Evolutionary conservation across 2,797 vertebrate species (phyloP).

Genomic region (Myripristis jacobus): DNA sequence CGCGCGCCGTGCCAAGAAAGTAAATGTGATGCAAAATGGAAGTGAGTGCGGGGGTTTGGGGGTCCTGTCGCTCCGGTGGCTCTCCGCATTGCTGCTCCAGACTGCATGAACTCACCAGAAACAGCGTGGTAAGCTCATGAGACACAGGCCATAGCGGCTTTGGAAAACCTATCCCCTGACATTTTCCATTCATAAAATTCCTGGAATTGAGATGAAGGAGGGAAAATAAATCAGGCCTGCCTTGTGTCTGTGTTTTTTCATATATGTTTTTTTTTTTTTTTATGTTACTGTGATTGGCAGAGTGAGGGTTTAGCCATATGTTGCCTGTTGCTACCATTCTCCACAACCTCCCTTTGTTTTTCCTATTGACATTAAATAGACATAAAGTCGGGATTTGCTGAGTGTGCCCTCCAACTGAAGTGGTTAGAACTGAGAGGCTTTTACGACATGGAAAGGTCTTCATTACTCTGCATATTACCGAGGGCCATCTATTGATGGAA

Average conservation of each 20-base stretch:
- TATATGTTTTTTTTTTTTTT: slow-evolving; percentile 46
- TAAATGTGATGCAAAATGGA: slow-evolving; percentile 20
- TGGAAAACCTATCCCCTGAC: slow-evolving; percentile 77
- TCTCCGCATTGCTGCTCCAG: slow-evolving; percentile 44
- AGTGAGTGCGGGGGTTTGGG: slow-evolving; percentile 31
- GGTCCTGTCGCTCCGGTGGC: slow-evolving; percentile 30
- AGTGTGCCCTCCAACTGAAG: slow-evolving; percentile 63
- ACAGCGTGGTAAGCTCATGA: slow-evolving; percentile 71
- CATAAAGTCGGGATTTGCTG: slow-evolving; percentile 64
- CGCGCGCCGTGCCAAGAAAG: slow-evolving; percentile 23
- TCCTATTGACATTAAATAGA: slow-evolving; percentile 68
- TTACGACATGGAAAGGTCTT: slow-evolving; percentile 74
- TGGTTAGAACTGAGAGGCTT: slow-evolving; percentile 67
- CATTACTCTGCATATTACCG: slow-evolving; percentile 61
- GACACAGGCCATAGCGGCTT: slow-evolving; percentile 66
- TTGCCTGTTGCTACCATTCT: slow-evolving; percentile 66
- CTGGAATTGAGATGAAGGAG: slow-evolving; percentile 73
- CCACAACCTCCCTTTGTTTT: slow-evolving; percentile 67
- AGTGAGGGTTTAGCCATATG: slow-evolving; percentile 62
- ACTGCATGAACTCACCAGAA: slow-evolving; percentile 71
- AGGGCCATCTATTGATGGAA: slow-evolving; percentile 65
- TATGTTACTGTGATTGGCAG: slow-evolving; percentile 72
- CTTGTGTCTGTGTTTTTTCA: slow-evolving; percentile 71
- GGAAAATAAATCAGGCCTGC: slow-evolving; percentile 74
- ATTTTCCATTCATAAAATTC: slow-evolving; percentile 84